Base-by-base conservation (phyloP, 2,113 vertebrate species). In the Pachyramphus minor region DNA sequence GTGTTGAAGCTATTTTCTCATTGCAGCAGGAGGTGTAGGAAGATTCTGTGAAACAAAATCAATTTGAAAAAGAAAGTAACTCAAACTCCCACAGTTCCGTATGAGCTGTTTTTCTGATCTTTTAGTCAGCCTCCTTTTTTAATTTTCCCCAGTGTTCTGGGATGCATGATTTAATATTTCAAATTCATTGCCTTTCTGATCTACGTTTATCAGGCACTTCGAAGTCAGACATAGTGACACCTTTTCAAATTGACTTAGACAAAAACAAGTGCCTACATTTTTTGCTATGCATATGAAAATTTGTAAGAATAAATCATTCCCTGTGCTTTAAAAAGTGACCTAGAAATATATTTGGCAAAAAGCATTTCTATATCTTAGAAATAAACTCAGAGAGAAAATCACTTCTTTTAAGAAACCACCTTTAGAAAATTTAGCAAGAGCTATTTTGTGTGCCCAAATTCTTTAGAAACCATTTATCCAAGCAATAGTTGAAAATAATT, bases 401-500 rank as follows among this genome's bases (percentile, higher is more conserved):
- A 59, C 17, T 71, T 73, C 24, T 67, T 82, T 73, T 80, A 83
- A 76, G 47, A 88, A 84, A 83, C 39, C 12, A 19, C 44, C 79
- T 84, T 91, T 67, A 68, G 63, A 47, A 37, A 77, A 41, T 84
- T 83, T 89, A 86, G 50, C 45, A 77, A 76, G 69, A 22, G 23
- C 39, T 68, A 80, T 11, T 69, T 55, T n/a, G 10, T 41, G 21
- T 74, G 59, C 31, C 56, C 64, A 81, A 28, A 86, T 78, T 86
- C 68, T 90, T 95, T 49, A 83, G 59, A 83, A 95, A 71, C 12
- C 55, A 67, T 86, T 97, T 86, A 86, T 68, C n/a, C 52, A 84
- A 91, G 60, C 35, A 81, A n/a, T 44, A 86, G n/a, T 72, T 90
- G 66, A 88, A 94, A 91, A 64, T 60, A 84, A 96, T 90, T 89